These are phyloP conservation scores for Scaptomyza hsui DNA, from an alignment of 1,140 invertebrate species.

Conservation along the genomic window DNA sequence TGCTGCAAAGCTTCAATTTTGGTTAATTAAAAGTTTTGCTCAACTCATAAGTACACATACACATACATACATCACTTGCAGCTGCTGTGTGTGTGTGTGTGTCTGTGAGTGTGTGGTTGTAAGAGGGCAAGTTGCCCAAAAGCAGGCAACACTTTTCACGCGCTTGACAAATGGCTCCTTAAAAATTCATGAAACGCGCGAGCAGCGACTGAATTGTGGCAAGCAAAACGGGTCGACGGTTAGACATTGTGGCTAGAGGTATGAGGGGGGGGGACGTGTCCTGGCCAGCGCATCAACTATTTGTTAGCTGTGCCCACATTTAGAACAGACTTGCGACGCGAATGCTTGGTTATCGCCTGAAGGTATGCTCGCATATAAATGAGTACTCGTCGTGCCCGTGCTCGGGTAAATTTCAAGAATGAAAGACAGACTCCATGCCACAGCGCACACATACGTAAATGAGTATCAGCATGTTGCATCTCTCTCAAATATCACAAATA, in stretches of 20 bases:
- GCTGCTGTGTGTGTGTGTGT: constrained; percentile 1
- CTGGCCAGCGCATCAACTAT: constrained; percentile 37
- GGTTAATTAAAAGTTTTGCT: constrained; percentile 68
- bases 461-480: no score
- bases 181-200: constrained; percentile 69
- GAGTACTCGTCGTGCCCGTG: neutral
- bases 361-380: neutral
- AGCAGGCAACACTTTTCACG: constrained; percentile 45
- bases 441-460: neutral
- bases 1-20: constrained; percentile 58
- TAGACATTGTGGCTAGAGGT: neutral
- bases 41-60: constrained; percentile 1
- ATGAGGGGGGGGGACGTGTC: neutral
- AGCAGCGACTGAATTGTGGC: constrained; percentile 16
- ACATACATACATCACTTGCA: constrained; percentile 7
- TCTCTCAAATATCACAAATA: neutral
- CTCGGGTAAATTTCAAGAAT: neutral
- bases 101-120: neutral
- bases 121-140: constrained; percentile 12
- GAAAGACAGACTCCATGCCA: neutral
- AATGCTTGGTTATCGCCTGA: neutral
- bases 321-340: constrained; percentile 24
- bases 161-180: constrained; percentile 72
- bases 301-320: constrained; percentile 41
- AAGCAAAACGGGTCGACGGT: constrained; percentile 1